A percentile compares a stretch with the other conserved stretches of the same genome.
phyloP scores from a whole-genome alignment of 1,140 invertebrate genomes.

The Cepaea nemoralis region DNA sequence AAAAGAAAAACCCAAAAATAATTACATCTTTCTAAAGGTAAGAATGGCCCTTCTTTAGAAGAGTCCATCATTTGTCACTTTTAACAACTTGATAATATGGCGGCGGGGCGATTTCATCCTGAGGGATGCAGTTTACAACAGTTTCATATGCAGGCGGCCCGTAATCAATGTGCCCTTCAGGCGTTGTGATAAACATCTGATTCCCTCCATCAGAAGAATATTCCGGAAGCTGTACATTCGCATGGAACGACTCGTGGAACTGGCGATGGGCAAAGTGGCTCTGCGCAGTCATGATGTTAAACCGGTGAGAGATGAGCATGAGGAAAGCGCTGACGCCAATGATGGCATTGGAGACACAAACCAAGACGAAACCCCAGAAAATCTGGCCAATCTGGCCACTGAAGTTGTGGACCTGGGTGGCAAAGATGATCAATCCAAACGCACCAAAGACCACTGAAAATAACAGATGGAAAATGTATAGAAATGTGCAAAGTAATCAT shows the following conservation, averaged over 20 bases:
- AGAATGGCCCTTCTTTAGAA: neutral
- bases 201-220: neutral
- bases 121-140: constrained; percentile 32
- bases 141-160: constrained; percentile 34
- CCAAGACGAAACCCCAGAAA: constrained; percentile 36
- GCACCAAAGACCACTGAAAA: constrained; percentile 30
- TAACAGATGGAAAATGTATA: neutral
- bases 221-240: neutral
- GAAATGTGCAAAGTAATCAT: too few relatives aligned
- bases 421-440: constrained; percentile 37
- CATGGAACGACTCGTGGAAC: constrained; percentile 10
- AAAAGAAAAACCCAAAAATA: neutral
- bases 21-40: neutral
- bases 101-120: constrained; percentile 31
- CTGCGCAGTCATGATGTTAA: constrained; percentile 9
- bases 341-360: constrained; percentile 19
- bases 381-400: neutral
- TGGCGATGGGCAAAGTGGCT: constrained; percentile 27
- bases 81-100: constrained; percentile 29
- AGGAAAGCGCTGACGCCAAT: constrained; percentile 25
- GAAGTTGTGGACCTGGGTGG: constrained; percentile 34
- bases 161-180: constrained; percentile 2
- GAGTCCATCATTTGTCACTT: neutral
- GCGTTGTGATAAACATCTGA: neutral
- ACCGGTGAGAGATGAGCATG: constrained; percentile 33